Percentiles rank a stretch among this genome's conserved stretches.
Conservation (phyloP, 92 coral and sea anemone species). For the Bergia sp. region DNA sequence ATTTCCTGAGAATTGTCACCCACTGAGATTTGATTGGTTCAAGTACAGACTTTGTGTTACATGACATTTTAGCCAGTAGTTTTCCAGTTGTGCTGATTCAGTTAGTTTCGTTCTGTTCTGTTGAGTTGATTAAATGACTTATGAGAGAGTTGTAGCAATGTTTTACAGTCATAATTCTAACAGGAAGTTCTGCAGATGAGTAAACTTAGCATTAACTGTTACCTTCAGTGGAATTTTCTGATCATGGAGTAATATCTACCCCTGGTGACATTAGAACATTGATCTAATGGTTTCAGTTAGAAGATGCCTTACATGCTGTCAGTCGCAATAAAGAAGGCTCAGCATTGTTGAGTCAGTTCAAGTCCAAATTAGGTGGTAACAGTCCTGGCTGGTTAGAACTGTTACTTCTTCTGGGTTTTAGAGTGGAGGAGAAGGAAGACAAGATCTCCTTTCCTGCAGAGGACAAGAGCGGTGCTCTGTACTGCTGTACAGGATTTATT, state of each 20-base stretch:
- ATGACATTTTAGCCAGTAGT: too few relatives aligned
- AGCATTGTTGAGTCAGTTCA: slow-evolving; percentile 43
- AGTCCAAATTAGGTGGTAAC: slow-evolving; percentile 43
- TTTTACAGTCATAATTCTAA: too few relatives aligned
- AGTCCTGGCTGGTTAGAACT: slow-evolving; percentile 67
- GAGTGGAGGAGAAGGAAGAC: slow-evolving; percentile 54
- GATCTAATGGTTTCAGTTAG: slow-evolving; percentile 54
- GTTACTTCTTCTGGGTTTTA: slow-evolving; percentile 61
- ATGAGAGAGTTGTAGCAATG: too few relatives aligned
- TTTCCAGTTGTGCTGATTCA: too few relatives aligned
- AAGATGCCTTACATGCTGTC: slow-evolving; percentile 56
- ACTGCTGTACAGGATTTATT: slow-evolving; percentile 72
- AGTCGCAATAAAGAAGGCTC: slow-evolving; percentile 49
- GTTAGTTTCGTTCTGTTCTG: too few relatives aligned
- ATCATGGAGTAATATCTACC: not conserved
- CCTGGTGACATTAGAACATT: not conserved
- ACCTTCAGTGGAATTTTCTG: not conserved
- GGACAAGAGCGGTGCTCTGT: slow-evolving; percentile 47
- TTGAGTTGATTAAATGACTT: too few relatives aligned
- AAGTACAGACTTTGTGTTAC: too few relatives aligned
- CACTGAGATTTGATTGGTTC: too few relatives aligned
- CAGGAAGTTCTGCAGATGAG: not conserved
- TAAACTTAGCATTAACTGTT: not conserved
- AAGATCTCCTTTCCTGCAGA: slow-evolving; percentile 57
- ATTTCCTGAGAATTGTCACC: too few relatives aligned